Conservation (phyloP, 2,113 vertebrate species). For the Siniperca chuatsi region DNA sequence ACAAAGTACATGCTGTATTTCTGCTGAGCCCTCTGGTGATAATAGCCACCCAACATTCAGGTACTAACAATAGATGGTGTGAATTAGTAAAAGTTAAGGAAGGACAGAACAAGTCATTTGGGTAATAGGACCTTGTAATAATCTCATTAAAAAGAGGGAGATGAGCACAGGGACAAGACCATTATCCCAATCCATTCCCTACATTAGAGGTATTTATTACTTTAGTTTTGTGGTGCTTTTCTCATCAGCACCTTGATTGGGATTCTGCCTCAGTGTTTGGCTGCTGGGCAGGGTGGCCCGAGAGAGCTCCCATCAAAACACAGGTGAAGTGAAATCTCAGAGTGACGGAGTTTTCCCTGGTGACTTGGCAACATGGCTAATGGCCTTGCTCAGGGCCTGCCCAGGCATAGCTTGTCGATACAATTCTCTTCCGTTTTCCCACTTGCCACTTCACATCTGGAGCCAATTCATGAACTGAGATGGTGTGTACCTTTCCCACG, state of each 20-base stretch:
- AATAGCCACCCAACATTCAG: constrained; percentile 45
- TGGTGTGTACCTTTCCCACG: constrained; percentile 82
- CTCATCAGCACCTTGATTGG: constrained; percentile 69
- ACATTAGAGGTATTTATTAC: constrained; percentile 59
- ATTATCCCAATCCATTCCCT: constrained; percentile 41
- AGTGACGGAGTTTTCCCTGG: constrained; percentile 78
- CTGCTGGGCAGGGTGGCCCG: constrained; percentile 22
- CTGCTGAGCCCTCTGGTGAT: constrained; percentile 44
- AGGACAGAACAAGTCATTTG: constrained; percentile 59
- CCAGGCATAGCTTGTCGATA: constrained; percentile 85
- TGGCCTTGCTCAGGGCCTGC: constrained; percentile 84
- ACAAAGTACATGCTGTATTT: constrained; percentile 28
- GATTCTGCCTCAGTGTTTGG: constrained; percentile 29
- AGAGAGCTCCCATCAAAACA: constrained; percentile 84
- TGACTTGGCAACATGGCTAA: constrained; percentile 83
- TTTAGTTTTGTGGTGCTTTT: constrained; percentile 45
- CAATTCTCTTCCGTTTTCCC: constrained; percentile 88
- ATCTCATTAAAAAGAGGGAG: constrained; percentile 66
- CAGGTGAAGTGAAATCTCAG: constrained; percentile 88
- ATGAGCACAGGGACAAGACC: constrained; percentile 25
- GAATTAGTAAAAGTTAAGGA: constrained; percentile 57
- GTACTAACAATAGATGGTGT: constrained; percentile 46
- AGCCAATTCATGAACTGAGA: constrained; percentile 86
- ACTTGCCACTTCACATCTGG: constrained; percentile 89
- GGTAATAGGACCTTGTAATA: constrained; percentile 61